Evolutionary conservation across 2,797 vertebrate species (phyloP), one percentile per base, ranked within the genome.

Genomic region (Poecilia gillii): DNA sequence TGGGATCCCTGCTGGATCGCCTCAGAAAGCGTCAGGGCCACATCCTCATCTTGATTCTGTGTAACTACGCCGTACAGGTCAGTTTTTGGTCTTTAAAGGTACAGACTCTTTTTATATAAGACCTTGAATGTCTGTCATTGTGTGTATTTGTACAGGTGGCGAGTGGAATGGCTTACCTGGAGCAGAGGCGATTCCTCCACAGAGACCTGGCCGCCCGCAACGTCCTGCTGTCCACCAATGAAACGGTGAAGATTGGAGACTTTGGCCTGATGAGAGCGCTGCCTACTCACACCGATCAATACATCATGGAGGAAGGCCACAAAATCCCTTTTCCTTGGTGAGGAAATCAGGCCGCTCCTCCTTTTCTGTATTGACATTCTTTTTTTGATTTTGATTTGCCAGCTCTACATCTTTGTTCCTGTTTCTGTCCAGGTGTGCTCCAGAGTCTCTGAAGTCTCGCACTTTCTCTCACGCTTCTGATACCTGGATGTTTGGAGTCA

Each of bases 401-500:
- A 13, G 20, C 51, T 80, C 59, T 49, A 43, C 8, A 0, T 62
- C 31, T 64, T n/a, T 6, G 18, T 45, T 76, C 55, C n/a, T 3
- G 1, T 81, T 33, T 28, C 43, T 0, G 59, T 74, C 36, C 85
- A 99, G 99, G 99, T 99, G 98, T 90, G 99, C 99, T 72, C 98
- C 98, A 0, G 99, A 99, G 91, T 99, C 98, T 81, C 93, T 99
- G 86, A 99, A 99, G 93, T 98, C 97, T 0, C 97, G 99, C 0
- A 96, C 96, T 31, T 99, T 99, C 91, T 99, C 99, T 64, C 98
- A 99, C 0, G 98, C 99, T 59, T 99, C 98, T 0, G 99, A 99
- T 81, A 99, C 99, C 62, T 99, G 99, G 99, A 99, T 99, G 99
- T 99, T 99, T 0, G 99, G 97, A 8, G 98, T 99, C 66, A 99